Base-by-base conservation (phyloP, 2,113 vertebrate genomes). In the Pycnonotus jocosus region DNA sequence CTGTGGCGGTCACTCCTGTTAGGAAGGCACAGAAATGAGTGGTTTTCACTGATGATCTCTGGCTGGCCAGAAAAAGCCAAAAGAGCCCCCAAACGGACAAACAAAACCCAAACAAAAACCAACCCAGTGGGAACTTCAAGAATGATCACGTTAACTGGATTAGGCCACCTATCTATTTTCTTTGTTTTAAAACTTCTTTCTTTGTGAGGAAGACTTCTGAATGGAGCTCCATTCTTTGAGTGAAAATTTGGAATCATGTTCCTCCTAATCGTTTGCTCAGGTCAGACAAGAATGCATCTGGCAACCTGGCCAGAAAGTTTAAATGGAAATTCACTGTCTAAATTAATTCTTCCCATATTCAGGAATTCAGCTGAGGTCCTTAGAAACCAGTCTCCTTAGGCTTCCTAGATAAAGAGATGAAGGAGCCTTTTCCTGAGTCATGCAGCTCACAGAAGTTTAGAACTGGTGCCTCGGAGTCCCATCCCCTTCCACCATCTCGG, bases 1-100 rank as follows among this genome's bases (percentile, higher is more conserved):
- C 98, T 97, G 96, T 99, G 99, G 88, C 98, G 99, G 73, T 99
- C 99, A 18, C 99, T 99, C 99, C 99, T 99, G 96, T 86, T 33
- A 76, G 90, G 86, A 97, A 97, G 92, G 37, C 94, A 97, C 69
- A 97, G 83, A 82, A 93, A 94, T 33, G 11, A 69, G 27, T 21
- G 11, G 30, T 76, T 93, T 84, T 66, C 80, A 91, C 11, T 70
- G 30, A 51, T 25, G 24, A 50, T 31, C n/a, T 71, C 53, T 38
- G 88, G 50, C 68, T 56, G 64, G 57, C 21, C n/a, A 83, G 37
- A 76, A 74, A 25, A 80, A 68, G 54, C 45, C 57, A 64, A 24
- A 79, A 90, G 20, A 91, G 15, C 10, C 22, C 62, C 65, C 35
- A 58, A 20, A 61, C 0, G 2, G 47, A 38, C 22, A 30, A 19